phyloP scores from a whole-genome alignment of 2,888 invertebrate genomes.

The Odontomyia ornata region DNA sequence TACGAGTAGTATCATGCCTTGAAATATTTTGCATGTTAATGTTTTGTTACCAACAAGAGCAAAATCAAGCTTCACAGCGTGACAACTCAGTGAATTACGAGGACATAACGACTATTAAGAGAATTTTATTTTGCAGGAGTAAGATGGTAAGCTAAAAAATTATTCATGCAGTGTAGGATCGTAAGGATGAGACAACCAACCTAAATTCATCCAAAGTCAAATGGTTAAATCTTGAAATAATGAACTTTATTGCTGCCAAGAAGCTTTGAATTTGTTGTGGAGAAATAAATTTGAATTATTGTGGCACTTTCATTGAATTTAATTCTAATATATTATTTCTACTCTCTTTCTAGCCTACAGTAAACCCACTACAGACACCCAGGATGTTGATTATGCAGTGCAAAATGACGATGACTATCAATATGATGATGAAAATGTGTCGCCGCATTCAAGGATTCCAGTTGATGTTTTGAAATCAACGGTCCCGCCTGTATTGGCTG shows the following conservation, averaged over 20 bases:
- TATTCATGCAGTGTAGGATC: too few species aligned
- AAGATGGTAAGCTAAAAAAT: too few species aligned
- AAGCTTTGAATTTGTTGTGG: too few species aligned
- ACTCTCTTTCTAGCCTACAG: background rate
- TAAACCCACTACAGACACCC: constrained; percentile 6
- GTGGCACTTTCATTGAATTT: too few species aligned
- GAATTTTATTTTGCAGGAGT: too few species aligned
- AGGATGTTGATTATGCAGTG: constrained; percentile 30
- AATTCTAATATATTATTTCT: too few species aligned
- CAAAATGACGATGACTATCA: constrained; percentile 38
- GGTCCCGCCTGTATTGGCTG: constrained; percentile 40
- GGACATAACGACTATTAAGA: background rate
- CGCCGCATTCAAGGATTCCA: constrained; percentile 39
- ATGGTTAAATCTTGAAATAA: too few species aligned
- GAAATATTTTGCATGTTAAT: background rate
- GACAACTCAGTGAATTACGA: background rate
- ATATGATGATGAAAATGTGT: constrained; percentile 43
- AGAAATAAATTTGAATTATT: too few species aligned
- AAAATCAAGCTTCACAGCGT: background rate
- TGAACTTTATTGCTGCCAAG: too few species aligned
- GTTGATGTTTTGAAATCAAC: constrained; percentile 42
- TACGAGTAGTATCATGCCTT: background rate
- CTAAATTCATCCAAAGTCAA: too few species aligned
- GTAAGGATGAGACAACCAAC: too few species aligned
- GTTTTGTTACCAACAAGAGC: background rate